Percentiles rank a stretch among this genome's conserved stretches.
Evolutionary conservation across 30 jellyfish, hydroid and myxozoan genomes (phyloP).

Genomic region (Clytia hemisphaerica): DNA sequence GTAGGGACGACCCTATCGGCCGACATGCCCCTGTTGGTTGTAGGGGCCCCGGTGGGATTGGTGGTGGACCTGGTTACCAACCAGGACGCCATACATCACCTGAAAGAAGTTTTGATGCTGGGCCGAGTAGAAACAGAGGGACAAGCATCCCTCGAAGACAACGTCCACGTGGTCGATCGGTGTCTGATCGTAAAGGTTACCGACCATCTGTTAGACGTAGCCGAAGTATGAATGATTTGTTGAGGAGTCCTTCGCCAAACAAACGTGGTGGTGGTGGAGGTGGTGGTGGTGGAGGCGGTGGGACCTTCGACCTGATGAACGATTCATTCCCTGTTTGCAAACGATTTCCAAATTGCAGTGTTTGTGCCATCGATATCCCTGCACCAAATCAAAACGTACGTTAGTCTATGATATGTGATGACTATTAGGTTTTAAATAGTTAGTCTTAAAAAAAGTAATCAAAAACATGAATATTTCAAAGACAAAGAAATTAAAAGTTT

Average conservation of each 20-base stretch:
- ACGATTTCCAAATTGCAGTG: conserved; percentile 96
- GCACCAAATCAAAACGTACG: conserved; percentile 60
- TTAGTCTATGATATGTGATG: background rate
- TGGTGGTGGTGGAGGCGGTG: background rate
- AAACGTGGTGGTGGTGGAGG: background rate
- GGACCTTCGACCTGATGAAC: background rate
- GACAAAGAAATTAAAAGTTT: too few relatives aligned
- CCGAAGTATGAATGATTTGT: background rate
- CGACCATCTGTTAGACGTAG: background rate
- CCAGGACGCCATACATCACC: conserved; percentile 13
- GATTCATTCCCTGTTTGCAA: conserved; percentile 82
- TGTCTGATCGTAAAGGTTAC: background rate
- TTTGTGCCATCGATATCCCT: conserved; percentile 85
- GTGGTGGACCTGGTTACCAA: background rate
- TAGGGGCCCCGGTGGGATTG: conserved; percentile 6
- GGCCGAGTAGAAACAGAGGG: background rate
- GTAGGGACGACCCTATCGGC: conserved; percentile 19
- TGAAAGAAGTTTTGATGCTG: conserved; percentile 3
- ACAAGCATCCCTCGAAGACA: background rate
- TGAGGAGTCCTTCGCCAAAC: background rate
- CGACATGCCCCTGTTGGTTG: too few relatives aligned
- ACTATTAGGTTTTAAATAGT: too few relatives aligned
- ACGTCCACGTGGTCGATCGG: background rate
- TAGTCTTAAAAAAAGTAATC: too few relatives aligned
- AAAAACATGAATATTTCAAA: too few relatives aligned